Percentiles rank a stretch among this genome's conserved stretches.
Evolutionary conservation across 2,797 vertebrate species (phyloP).

Genomic region (Sus cebifrons): DNA sequence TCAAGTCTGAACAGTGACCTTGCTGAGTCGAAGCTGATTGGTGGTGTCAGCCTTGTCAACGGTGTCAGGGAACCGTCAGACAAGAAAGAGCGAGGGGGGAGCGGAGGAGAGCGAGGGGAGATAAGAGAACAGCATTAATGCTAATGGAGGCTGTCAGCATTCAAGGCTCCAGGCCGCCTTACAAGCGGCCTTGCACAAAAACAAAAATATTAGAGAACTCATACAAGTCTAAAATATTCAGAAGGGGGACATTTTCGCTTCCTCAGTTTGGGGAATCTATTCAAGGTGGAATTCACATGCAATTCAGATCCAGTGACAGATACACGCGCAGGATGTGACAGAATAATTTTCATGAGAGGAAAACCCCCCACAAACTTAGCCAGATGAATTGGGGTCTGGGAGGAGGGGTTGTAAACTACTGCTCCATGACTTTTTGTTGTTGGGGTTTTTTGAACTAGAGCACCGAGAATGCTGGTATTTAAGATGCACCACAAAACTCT

Average conservation of each 20-base stretch:
- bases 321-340: not conserved
- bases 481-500: constrained; percentile 51
- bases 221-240: constrained; percentile 74
- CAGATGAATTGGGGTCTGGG: not conserved
- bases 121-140: constrained; percentile 87
- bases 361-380: not conserved
- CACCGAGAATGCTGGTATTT: not conserved
- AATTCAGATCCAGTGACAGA: constrained; percentile 59
- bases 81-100: constrained; percentile 82
- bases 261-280: constrained; percentile 48
- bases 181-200: constrained; percentile 69
- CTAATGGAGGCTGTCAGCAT: constrained; percentile 89
- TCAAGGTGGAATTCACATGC: constrained; percentile 65
- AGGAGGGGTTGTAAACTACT: rapidly evolving
- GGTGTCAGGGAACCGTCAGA: constrained; percentile 91
- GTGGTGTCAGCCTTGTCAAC: constrained; percentile 93
- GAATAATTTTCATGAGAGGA: constrained; percentile 22
- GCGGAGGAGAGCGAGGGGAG: constrained; percentile 70
- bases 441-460: not conserved
- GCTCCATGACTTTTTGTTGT: rapidly evolving
- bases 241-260: constrained; percentile 50
- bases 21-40: constrained; percentile 95
- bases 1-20: constrained; percentile 92
- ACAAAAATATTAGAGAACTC: constrained; percentile 77
- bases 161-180: constrained; percentile 74